Evolutionary conservation across 1,140 invertebrate genomes (phyloP).

Genomic region (Lycorma delicatula): DNA sequence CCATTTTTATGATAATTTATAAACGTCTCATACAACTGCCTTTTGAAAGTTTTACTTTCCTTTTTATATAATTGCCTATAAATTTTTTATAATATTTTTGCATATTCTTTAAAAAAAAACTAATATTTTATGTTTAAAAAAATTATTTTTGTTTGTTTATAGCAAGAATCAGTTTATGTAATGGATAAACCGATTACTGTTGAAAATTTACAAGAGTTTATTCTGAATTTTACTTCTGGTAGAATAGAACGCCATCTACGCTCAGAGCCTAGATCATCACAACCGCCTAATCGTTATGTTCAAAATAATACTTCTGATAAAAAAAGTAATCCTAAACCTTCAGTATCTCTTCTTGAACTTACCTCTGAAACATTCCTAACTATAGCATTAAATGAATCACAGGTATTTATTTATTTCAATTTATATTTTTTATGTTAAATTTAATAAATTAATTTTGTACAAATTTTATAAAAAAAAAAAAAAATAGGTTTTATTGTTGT

Average conservation of each 20-base stretch:
- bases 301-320: background rate
- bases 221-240: slow-evolving; percentile 37
- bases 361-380: slow-evolving; percentile 16
- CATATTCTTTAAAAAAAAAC: background rate
- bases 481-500: too few relatives aligned
- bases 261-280: background rate
- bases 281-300: slow-evolving; percentile 2
- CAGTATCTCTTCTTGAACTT: slow-evolving; percentile 13
- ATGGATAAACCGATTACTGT: slow-evolving; percentile 32
- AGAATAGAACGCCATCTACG: slow-evolving; percentile 23
- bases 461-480: too few relatives aligned
- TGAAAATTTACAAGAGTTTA: slow-evolving; percentile 33
- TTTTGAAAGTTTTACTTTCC: too few relatives aligned
- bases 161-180: slow-evolving; percentile 29
- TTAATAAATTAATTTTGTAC: too few relatives aligned
- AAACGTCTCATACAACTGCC: too few relatives aligned
- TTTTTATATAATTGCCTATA: too few relatives aligned
- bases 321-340: background rate
- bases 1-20: too few relatives aligned
- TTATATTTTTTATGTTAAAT: too few relatives aligned
- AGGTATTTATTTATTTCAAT: slow-evolving; percentile 18
- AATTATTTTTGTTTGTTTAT: slow-evolving; percentile 9
- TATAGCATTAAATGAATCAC: slow-evolving; percentile 14
- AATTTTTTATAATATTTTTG: background rate
- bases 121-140: slow-evolving; percentile 7